Percentiles rank a stretch among this genome's conserved stretches.
These are phyloP conservation scores for Ophioninae sp. DNA, from an alignment of 2,888 invertebrate species.

Conservation along the genomic window DNA sequence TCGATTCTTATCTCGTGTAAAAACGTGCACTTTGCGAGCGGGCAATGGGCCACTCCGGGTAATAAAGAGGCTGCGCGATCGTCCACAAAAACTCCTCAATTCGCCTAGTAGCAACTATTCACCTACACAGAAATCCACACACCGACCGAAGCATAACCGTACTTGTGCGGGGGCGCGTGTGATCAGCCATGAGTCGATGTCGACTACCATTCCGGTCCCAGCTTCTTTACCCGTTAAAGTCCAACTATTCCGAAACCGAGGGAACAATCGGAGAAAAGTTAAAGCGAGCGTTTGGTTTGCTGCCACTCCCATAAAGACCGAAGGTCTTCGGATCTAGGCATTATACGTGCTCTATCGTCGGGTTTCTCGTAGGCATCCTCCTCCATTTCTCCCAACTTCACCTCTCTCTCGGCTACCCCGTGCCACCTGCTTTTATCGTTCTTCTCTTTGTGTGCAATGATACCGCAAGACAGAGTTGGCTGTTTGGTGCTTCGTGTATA, in stretches of 20 bases:
- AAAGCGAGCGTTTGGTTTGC: conserved; percentile 64
- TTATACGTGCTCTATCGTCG: conserved; percentile 49
- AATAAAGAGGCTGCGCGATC: conserved; percentile 37
- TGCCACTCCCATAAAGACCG: conserved; percentile 61
- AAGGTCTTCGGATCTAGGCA: conserved; percentile 51
- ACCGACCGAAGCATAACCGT: background rate
- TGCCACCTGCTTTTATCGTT: conserved; percentile 54
- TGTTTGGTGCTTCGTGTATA: conserved; percentile 43
- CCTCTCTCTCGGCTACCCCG: conserved; percentile 5
- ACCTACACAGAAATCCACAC: conserved; percentile 16
- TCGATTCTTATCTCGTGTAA: conserved; percentile 46
- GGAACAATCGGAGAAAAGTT: conserved; percentile 72
- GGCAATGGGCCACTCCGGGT: conserved; percentile 48
- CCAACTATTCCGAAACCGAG: conserved; percentile 68
- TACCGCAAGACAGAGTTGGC: conserved; percentile 38
- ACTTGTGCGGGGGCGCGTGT: background rate
- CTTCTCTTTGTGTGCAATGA: conserved; percentile 51
- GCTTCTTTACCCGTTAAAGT: conserved; percentile 66
- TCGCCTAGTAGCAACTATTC: conserved; percentile 25
- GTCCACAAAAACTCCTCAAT: conserved; percentile 33
- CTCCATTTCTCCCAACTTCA: background rate
- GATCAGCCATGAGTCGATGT: conserved; percentile 11
- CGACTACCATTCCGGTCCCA: conserved; percentile 7
- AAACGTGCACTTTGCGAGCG: conserved; percentile 45
- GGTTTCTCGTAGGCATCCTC: conserved; percentile 14